Conservation (phyloP, 2,797 vertebrate genomes). For the Odontamblyopus rebecca region DNA sequence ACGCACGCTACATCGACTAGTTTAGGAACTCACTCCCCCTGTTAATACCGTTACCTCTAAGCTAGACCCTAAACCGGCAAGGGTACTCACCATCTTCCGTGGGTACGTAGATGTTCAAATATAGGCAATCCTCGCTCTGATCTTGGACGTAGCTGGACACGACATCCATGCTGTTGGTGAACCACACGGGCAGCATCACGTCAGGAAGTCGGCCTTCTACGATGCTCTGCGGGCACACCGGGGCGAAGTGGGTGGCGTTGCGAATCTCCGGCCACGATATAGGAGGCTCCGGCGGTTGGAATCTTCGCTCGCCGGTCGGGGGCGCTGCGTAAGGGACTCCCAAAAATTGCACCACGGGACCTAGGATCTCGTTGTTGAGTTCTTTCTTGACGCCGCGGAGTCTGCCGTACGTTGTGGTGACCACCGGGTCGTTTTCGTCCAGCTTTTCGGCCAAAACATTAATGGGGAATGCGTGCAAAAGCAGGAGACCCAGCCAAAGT, state of each 20-base stretch:
- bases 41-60: constrained; percentile 9
- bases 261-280: constrained; percentile 88
- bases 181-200: constrained; percentile 99
- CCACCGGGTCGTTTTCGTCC: constrained; percentile 92
- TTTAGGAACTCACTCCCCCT: constrained; percentile 15
- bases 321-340: constrained; percentile 95
- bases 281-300: constrained; percentile 93
- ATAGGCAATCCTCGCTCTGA: constrained; percentile 98
- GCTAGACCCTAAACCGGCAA: constrained; percentile 67
- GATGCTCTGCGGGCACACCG: constrained; percentile 97
- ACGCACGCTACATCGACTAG: constrained; percentile 25
- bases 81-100: constrained; percentile 99
- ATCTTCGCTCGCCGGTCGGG: constrained; percentile 90
- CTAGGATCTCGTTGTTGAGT: constrained; percentile 97
- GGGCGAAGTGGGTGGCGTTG: constrained; percentile 93
- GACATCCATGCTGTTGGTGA: constrained; percentile 97
- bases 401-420: constrained; percentile 88
- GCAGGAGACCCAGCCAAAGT: constrained; percentile 74
- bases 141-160: constrained; percentile 97
- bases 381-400: constrained; percentile 95
- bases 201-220: constrained; percentile 94
- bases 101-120: constrained; percentile 97
- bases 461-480: constrained; percentile 74
- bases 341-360: constrained; percentile 94
- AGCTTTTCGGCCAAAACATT: constrained; percentile 86